Percentiles rank a stretch among this genome's conserved stretches.
Conservation (phyloP, 2,113 vertebrate genomes). For the Malurus cyaneus region DNA sequence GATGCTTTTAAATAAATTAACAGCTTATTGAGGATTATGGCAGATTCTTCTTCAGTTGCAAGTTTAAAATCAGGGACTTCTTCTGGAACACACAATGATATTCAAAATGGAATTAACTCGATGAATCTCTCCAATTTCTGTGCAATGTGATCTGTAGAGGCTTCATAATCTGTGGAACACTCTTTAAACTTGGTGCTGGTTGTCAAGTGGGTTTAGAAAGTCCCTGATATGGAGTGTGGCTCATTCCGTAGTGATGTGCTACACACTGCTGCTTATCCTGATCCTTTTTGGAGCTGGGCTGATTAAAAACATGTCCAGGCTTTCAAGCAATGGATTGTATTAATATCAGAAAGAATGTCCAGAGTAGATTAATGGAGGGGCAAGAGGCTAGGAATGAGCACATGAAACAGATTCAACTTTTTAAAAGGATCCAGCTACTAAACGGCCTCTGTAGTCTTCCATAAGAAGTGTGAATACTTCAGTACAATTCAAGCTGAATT, state of each 20-base stretch:
- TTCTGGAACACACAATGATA: neutral
- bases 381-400: constrained; percentile 62
- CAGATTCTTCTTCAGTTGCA: neutral
- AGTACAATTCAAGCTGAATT: constrained; percentile 73
- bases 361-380: constrained; percentile 51
- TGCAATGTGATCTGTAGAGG: neutral
- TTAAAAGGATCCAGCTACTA: constrained; percentile 71
- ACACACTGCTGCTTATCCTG: neutral
- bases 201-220: neutral
- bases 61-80: neutral
- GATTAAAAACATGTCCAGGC: constrained; percentile 11
- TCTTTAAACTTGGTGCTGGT: neutral
- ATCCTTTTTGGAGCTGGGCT: neutral
- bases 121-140: neutral
- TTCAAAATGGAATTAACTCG: neutral
- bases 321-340: constrained; percentile 38
- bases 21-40: neutral
- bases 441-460: constrained; percentile 71
- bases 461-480: constrained; percentile 76
- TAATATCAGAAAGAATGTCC: constrained; percentile 45
- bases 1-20: neutral
- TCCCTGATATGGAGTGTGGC: neutral
- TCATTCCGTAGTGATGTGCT: neutral
- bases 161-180: neutral
- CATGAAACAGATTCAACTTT: constrained; percentile 66